A percentile compares a stretch with the other conserved stretches of the same genome.
Evolutionary conservation across 2,888 invertebrate genomes (phyloP).

Genomic region (Campoletis raptor): DNA sequence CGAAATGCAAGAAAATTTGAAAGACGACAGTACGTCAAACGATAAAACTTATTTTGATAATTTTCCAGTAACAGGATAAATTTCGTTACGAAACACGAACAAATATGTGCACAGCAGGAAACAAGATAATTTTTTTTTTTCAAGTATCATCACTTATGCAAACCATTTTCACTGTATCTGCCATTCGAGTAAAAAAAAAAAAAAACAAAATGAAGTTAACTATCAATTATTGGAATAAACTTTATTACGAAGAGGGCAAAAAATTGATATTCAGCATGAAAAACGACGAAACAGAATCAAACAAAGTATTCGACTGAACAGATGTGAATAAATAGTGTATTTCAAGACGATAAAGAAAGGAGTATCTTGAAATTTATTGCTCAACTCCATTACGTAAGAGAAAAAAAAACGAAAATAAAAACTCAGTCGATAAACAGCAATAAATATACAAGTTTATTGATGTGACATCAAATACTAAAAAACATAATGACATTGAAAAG

Average conservation of each 20-base stretch:
- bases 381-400: background rate
- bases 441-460: background rate
- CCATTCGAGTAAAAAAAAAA: background rate
- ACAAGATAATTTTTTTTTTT: background rate
- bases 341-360: background rate
- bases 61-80: background rate
- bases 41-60: background rate
- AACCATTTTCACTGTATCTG: background rate
- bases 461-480: background rate
- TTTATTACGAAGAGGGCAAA: background rate
- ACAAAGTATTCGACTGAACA: background rate
- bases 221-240: background rate
- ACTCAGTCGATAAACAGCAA: background rate
- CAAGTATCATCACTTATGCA: background rate
- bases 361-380: constrained; percentile 4
- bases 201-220: background rate
- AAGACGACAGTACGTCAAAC: background rate
- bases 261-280: background rate
- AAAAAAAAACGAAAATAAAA: background rate
- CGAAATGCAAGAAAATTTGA: background rate
- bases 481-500: background rate
- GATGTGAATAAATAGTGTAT: background rate
- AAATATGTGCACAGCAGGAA: background rate
- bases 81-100: background rate
- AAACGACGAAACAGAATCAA: background rate